Evolutionary conservation across 1,140 invertebrate species (phyloP), one percentile per base, ranked within the genome.

Genomic region (Reticulitermes speratus): DNA sequence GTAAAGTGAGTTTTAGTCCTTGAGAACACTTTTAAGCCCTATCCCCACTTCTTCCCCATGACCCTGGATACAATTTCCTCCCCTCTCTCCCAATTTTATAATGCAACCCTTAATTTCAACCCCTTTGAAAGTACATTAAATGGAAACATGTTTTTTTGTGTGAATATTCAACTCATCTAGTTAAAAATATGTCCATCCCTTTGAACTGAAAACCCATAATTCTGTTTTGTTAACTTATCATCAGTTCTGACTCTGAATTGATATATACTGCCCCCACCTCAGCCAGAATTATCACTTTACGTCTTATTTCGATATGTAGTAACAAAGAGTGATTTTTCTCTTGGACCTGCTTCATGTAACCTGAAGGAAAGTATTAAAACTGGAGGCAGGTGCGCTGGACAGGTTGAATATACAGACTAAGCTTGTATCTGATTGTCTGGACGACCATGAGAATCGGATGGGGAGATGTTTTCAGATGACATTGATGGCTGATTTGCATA

Each of bases 21-120:
- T 75, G 65, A 75, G 65, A 30, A 14, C 7, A 30, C 25, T 75
- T 75, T 75, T 75, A 25, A 75, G 25, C 25, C 65, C 65, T 75
- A 75, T 75, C 65, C 65, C 65, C 65, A n/a, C 65, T 75, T 75
- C 65, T 75, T 75, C 65, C 8, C 65, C 65, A 75, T 16, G n/a
- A 75, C 65, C n/a, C 65, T 75, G 65, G 65, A 30, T 21, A 75
- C n/a, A 30, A 55, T 75, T 75, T 75, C n/a, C 65, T 30, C 21
- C 65, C 65, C n/a, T n/a, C 65, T 75, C 65, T 75, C 14, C n/a
- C 7, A 30, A 16, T 30, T 25, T 75, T 30, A 25, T n/a, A 75
- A n/a, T 75, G 14, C 65, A 30, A 75, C 65, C 65, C 65, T 75
- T 75, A 75, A 75, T 75, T 75, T 75, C 12, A 75, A 14, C 59